Base-by-base conservation (phyloP, 2,888 invertebrate species). In the Elysia crispata region DNA sequence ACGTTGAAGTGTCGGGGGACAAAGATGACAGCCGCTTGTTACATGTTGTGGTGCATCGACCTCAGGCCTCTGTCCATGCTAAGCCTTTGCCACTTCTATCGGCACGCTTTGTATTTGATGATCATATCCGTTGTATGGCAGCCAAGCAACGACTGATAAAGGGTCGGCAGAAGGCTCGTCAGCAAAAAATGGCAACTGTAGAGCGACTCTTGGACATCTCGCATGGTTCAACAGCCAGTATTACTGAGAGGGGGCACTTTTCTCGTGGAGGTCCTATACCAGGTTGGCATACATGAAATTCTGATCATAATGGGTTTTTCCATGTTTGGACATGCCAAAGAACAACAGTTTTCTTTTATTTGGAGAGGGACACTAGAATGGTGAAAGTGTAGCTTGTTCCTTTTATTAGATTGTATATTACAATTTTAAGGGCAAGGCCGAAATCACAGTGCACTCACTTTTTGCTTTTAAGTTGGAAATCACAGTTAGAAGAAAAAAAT, bases 41-140 rank as follows among this genome's bases (percentile, higher is more conserved):
- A 30, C 97, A 98, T 90, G 95, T 99, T 76, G 97, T 97, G 0
- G 96, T 98, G 50, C 97, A 98, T 92, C 95, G 96, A 87, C 90
- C 92, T 49, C 86, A 91, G 8, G 96, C 96, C 0, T 89, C 90
- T 13, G 93, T 93, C n/a, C 89, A 91, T 54, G 88, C 88, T 23
- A 93, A 93, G 15, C 89, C 91, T 28, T 86, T 89, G 28, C 90
- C 91, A 57, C 86, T 91, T 5, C 90, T 92, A 20, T 87, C 90
- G 11, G 91, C 91, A 5, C 86, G 87, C 92, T 98, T 99, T 92
- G 95, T 98, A 82, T 99, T 99, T 91, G 99, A 99, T 91, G 99
- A 99, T 93, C 98, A 99, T 91, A 99, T 99, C 86, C 94, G 99
- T 49, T 99, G 98, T 90, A 98, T 99, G 98, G 98, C 99, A 25